A percentile compares a stretch with the other conserved stretches of the same genome.
Conservation (phyloP, 2,797 vertebrate genomes). For the Acipenser oxyrinchus region DNA sequence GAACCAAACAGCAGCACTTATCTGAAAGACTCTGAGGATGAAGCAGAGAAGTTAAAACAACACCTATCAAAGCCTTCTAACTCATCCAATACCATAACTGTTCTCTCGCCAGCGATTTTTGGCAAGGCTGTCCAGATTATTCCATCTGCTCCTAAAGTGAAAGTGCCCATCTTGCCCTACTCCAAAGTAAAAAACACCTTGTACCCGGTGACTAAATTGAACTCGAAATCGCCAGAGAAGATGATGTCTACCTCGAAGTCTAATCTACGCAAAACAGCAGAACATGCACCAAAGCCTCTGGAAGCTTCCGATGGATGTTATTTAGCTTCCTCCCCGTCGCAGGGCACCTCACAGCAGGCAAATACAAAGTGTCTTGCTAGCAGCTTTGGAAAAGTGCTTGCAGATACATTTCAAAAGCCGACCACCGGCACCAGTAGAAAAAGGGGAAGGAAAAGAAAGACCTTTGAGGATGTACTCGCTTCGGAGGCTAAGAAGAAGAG, state of each 20-base stretch:
- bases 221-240: constrained; percentile 41
- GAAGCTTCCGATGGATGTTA: constrained; percentile 26
- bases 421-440: constrained; percentile 51
- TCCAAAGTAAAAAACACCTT: constrained; percentile 60
- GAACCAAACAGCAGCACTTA: constrained; percentile 30
- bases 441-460: constrained; percentile 73
- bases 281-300: too few species aligned
- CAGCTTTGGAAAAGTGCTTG: constrained; percentile 25
- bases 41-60: constrained; percentile 39
- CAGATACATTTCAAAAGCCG: constrained; percentile 46
- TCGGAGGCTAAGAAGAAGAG: constrained; percentile 76
- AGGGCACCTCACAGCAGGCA: not conserved
- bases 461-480: constrained; percentile 68
- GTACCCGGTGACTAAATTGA: constrained; percentile 46
- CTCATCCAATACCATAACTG: constrained; percentile 51
- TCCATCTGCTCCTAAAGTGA: constrained; percentile 66
- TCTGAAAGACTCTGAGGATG: constrained; percentile 36
- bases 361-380: not conserved
- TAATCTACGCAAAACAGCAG: constrained; percentile 25
- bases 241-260: constrained; percentile 22
- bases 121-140: constrained; percentile 66
- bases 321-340: not conserved
- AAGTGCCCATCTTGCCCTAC: constrained; percentile 78
- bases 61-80: constrained; percentile 41
- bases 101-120: constrained; percentile 63